Evolutionary conservation across 2,888 invertebrate species (phyloP).

Genomic region (Epinotia ramella): DNA sequence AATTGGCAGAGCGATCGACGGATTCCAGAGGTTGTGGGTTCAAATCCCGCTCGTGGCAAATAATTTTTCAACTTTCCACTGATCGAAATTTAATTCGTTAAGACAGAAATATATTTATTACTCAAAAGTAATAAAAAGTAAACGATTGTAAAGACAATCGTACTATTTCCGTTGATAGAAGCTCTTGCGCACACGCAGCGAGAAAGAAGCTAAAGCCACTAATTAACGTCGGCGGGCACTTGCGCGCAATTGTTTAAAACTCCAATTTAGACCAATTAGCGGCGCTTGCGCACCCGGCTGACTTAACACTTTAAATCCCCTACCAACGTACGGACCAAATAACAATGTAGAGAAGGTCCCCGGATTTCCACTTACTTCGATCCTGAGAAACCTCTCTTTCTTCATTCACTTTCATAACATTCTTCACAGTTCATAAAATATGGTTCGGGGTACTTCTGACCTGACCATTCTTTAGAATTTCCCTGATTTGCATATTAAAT

Average conservation of each 20-base stretch:
- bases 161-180: neutral
- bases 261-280: conserved; percentile 52
- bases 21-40: too few species aligned
- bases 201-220: conserved; percentile 41
- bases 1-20: too few species aligned
- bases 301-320: conserved; percentile 38
- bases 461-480: too few species aligned
- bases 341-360: neutral
- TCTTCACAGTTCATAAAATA: too few species aligned
- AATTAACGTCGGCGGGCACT: conserved; percentile 47
- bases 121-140: too few species aligned
- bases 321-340: neutral
- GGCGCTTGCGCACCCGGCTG: conserved; percentile 33
- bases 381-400: neutral
- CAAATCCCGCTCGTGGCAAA: too few species aligned
- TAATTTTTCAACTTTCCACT: too few species aligned
- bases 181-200: neutral
- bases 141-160: neutral
- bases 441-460: too few species aligned
- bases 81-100: too few species aligned
- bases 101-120: neutral
- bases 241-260: conserved; percentile 49
- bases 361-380: neutral
- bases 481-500: too few species aligned
- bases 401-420: neutral